Evolutionary conservation across 1,140 invertebrate species (phyloP).

Genomic region (Campoletis sonorensis): DNA sequence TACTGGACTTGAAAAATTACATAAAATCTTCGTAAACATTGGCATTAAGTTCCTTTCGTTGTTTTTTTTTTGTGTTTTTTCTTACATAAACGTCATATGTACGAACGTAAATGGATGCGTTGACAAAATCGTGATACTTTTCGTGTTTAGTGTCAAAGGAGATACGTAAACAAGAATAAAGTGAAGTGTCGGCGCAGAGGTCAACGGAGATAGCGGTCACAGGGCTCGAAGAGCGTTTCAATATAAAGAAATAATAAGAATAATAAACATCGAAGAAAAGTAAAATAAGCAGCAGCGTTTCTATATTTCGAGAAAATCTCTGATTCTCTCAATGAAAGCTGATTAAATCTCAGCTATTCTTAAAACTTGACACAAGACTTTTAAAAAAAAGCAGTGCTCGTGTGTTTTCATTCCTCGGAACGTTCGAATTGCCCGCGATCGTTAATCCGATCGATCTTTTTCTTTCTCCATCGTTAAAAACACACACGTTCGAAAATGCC

Average conservation of each 20-base stretch:
- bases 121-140: background rate
- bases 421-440: constrained; percentile 19
- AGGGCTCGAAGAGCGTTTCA: too few relatives aligned
- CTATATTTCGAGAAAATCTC: too few relatives aligned
- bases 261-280: too few relatives aligned
- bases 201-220: too few relatives aligned
- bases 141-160: background rate
- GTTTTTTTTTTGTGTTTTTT: too few relatives aligned
- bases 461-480: background rate
- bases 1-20: too few relatives aligned
- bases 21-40: background rate
- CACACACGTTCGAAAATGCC: constrained; percentile 59
- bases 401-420: background rate
- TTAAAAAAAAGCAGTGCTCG: background rate
- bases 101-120: background rate
- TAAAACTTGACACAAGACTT: background rate
- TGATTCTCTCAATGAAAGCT: too few relatives aligned
- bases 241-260: too few relatives aligned
- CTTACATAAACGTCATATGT: background rate
- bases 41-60: too few relatives aligned
- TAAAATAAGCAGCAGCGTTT: too few relatives aligned
- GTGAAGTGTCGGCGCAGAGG: constrained; percentile 18
- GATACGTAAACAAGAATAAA: background rate
- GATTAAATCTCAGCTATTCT: too few relatives aligned
- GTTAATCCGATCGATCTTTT: constrained; percentile 29